Conservation (phyloP, 2,888 invertebrate species). For the Lasius fuliginosus region DNA sequence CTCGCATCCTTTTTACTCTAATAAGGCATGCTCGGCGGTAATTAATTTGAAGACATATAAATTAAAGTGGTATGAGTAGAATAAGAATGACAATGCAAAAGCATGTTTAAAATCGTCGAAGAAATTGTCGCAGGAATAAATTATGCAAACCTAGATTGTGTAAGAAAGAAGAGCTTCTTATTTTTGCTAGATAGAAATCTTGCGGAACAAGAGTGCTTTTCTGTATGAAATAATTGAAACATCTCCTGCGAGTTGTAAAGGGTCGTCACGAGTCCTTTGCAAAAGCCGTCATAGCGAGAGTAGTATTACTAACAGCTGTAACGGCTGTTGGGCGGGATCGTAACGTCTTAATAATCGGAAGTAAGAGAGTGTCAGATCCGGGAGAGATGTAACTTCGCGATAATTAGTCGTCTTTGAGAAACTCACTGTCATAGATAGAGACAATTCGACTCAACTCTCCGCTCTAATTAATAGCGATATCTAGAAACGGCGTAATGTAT, state of each 20-base stretch:
- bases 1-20: too few species aligned
- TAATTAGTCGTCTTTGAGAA: conserved; percentile 79
- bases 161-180: background rate
- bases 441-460: conserved; percentile 77
- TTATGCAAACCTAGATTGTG: background rate
- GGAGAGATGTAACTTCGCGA: conserved; percentile 75
- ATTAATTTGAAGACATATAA: background rate
- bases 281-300: conserved; percentile 1
- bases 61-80: background rate
- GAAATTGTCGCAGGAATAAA: background rate
- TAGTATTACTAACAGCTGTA: conserved; percentile 60
- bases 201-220: background rate
- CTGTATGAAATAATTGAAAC: conserved; percentile 21
- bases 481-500: conserved; percentile 35
- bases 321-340: conserved; percentile 61
- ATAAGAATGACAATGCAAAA: background rate
- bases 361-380: conserved; percentile 75
- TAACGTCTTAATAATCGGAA: conserved; percentile 80
- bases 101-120: background rate
- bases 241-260: background rate
- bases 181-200: background rate
- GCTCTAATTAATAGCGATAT: conserved; percentile 83
- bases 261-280: background rate
- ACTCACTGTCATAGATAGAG: conserved; percentile 75
- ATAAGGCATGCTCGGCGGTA: too few species aligned